Evolutionary conservation across 2,797 vertebrate genomes (phyloP), one percentile per base, ranked within the genome.

Genomic region (Choloepus didactylus): DNA sequence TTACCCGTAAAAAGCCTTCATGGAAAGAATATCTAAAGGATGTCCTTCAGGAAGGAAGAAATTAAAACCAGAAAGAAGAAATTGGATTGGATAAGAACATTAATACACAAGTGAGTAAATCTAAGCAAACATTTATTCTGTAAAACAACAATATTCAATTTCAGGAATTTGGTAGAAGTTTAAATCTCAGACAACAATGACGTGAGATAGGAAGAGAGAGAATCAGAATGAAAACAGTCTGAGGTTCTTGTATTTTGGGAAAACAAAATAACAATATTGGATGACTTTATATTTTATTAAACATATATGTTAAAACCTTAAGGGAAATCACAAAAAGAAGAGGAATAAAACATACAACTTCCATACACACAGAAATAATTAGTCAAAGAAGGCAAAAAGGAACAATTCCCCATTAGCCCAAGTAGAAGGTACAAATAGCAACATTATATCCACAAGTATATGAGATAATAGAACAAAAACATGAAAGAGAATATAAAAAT

Each of bases 21-120:
- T 1, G 84, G 23, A 80, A 82, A 87, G 23, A 76, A 70, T 76
- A 9, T 82, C n/a, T 82, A 44, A 66, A 92, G 31, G 19, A 72
- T 66, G 15, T 10, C n/a, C 31, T 77, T 75, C 31, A 72, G 18
- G 29, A 82, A 72, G 8, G 86, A 89, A 82, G 15, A 82, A 66
- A 70, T 76, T 64, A 70, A 91, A 95, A 91, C 27, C n/a, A 81
- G 62, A 91, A 85, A 46, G 4, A 94, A 94, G 10, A 90, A 83
- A 44, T 44, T 44, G 41, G 41, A 56, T 21, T 64, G 0, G 0
- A 56, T 76, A 31, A 27, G 60, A 79, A 85, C 4, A 38, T 44
- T 75, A 81, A 35, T 64, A 82, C 23, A 95, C 41, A 73, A 16
- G 4, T 38, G 44, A 59, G 11, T 41, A 77, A 77, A 81, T 86